These are phyloP conservation scores for Acanthisitta chloris DNA, from an alignment of 2,113 vertebrate genomes.

Conservation along the genomic window DNA sequence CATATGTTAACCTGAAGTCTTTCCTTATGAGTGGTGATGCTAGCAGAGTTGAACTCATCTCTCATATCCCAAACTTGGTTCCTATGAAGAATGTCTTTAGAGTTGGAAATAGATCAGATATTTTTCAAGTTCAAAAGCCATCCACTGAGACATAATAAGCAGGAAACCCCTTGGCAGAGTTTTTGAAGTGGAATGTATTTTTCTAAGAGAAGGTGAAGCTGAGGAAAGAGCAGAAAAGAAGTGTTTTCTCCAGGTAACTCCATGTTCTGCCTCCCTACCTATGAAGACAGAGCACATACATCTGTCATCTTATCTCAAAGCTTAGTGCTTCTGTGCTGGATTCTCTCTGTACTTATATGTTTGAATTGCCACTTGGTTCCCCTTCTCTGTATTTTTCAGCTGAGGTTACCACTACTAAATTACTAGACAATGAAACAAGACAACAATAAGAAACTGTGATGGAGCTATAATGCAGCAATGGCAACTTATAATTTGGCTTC, in stretches of 20 bases:
- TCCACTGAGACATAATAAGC: background rate
- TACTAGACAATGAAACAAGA: background rate
- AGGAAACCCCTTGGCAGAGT: background rate
- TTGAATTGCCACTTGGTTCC: background rate
- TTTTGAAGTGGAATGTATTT: background rate
- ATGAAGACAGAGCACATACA: background rate
- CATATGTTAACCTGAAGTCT: background rate
- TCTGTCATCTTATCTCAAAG: background rate
- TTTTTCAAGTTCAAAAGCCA: background rate
- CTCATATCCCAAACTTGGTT: background rate
- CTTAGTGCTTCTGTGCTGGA: background rate
- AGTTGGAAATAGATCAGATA: background rate
- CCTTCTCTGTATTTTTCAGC: background rate
- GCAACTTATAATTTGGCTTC: constrained; percentile 18
- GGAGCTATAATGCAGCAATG: background rate
- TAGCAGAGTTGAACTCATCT: background rate
- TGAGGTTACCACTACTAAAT: background rate
- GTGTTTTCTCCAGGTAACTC: background rate
- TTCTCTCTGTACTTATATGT: background rate
- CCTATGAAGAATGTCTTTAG: background rate
- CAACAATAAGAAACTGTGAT: background rate
- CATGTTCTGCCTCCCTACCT: background rate
- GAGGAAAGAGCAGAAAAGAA: background rate
- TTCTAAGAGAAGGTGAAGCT: background rate
- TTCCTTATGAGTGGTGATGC: background rate